A percentile compares a stretch with the other conserved stretches of the same genome.
Evolutionary conservation across 2,797 vertebrate species (phyloP).

Genomic region (Cirrhinus molitorella): DNA sequence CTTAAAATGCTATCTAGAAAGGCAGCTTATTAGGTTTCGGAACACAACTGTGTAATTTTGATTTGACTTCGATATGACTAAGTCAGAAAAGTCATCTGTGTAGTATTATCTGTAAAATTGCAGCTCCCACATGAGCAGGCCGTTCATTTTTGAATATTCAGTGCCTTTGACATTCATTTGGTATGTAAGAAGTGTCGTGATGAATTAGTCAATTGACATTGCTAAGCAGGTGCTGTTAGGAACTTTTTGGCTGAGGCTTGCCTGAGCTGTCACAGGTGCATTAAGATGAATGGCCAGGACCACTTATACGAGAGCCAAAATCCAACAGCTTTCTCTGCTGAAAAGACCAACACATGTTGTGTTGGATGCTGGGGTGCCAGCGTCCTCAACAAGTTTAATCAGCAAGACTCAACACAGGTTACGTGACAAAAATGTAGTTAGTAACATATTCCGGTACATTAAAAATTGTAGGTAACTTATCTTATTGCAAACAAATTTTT

Average conservation of each 20-base stretch:
- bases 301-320: slow-evolving; percentile 30
- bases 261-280: slow-evolving; percentile 45
- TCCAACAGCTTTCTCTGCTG: neutral
- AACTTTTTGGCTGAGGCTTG: slow-evolving; percentile 44
- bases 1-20: neutral
- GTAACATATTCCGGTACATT: neutral
- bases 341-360: neutral
- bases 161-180: slow-evolving; percentile 42
- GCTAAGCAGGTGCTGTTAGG: slow-evolving; percentile 25
- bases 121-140: slow-evolving; percentile 53
- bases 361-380: too few relatives aligned
- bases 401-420: neutral
- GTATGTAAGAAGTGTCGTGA: slow-evolving; percentile 47
- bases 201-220: slow-evolving; percentile 32
- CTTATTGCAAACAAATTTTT: neutral
- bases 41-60: neutral
- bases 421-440: neutral
- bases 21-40: neutral
- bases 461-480: neutral
- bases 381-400: slow-evolving; percentile 2
- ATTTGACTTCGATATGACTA: neutral
- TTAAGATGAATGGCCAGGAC: slow-evolving; percentile 39
- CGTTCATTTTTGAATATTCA: slow-evolving; percentile 27
- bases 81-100: slow-evolving; percentile 19
- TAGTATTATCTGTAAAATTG: slow-evolving; percentile 42